phyloP scores from a whole-genome alignment of 1,140 invertebrate species.

The Pseudomyrmex cubaensis region DNA sequence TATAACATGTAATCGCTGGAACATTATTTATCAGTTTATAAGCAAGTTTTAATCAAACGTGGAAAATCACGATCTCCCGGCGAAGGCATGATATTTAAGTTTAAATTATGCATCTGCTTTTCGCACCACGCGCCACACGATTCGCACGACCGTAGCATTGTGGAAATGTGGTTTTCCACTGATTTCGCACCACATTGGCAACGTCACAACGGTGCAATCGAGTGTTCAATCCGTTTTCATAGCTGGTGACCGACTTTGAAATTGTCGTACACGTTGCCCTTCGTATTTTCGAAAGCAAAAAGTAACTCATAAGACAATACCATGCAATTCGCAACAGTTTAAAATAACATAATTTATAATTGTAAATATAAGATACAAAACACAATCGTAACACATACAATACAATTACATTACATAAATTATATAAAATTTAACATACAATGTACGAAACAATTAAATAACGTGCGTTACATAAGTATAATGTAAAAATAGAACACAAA shows the following conservation, averaged over 20 bases:
- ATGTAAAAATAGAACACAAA: conserved; percentile 2
- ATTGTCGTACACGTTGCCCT: conserved; percentile 48
- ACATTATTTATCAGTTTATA: neutral
- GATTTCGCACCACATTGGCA: conserved; percentile 63
- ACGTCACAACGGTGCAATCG: conserved; percentile 54
- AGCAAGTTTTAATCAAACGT: conserved; percentile 23
- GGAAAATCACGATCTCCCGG: neutral
- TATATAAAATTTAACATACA: neutral
- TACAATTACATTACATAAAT: neutral
- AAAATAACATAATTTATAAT: neutral
- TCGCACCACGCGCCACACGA: neutral
- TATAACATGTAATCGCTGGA: neutral
- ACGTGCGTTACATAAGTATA: neutral
- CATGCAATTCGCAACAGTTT: neutral
- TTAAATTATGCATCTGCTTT: conserved; percentile 49
- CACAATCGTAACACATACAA: neutral
- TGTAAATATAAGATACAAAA: conserved; percentile 22
- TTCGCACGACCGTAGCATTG: conserved; percentile 20
- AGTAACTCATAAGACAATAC: neutral
- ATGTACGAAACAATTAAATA: neutral
- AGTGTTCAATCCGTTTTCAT: conserved; percentile 75
- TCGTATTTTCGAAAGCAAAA: neutral
- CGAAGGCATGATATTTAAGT: conserved; percentile 15
- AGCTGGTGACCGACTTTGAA: conserved; percentile 69
- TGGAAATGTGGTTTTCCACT: conserved; percentile 48